These are phyloP conservation scores for Paedocypris micromegethes DNA, from an alignment of 2,797 vertebrate species.

Conservation along the genomic window DNA sequence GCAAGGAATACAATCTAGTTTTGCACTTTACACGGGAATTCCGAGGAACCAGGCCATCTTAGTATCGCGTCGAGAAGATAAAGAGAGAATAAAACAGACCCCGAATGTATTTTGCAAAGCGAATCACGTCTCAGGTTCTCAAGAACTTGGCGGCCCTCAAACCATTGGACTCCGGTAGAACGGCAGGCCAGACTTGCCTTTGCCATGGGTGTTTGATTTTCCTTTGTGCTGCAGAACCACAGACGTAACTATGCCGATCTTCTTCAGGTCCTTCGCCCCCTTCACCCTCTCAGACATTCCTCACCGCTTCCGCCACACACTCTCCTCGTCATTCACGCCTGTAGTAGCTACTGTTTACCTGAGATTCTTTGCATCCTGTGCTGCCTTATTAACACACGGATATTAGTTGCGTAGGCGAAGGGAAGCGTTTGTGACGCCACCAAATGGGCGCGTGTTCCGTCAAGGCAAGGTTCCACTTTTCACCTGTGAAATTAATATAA, in stretches of 20 bases:
- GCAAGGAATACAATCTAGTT: constrained; percentile 77
- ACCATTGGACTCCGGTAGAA: constrained; percentile 26
- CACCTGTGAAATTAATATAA: constrained; percentile 62
- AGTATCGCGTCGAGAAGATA: constrained; percentile 30
- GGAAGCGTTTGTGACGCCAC: constrained; percentile 49
- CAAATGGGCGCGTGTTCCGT: constrained; percentile 56
- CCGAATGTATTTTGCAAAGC: constrained; percentile 59
- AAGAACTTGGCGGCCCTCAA: constrained; percentile 55
- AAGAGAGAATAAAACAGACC: constrained; percentile 20
- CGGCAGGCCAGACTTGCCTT: constrained; percentile 45
- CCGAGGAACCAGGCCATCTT: constrained; percentile 61
- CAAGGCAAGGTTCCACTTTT: constrained; percentile 73
- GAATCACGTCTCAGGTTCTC: constrained; percentile 58
- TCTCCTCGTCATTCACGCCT: constrained; percentile 47
- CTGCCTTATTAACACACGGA: constrained; percentile 62
- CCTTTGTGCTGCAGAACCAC: constrained; percentile 50
- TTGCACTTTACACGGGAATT: constrained; percentile 74
- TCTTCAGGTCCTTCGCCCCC: constrained; percentile 63
- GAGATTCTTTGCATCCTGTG: constrained; percentile 51
- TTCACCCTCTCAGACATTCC: constrained; percentile 63
- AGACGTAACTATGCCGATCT: constrained; percentile 60
- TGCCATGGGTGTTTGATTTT: constrained; percentile 29
- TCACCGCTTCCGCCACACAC: constrained; percentile 51
- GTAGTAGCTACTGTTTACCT: constrained; percentile 49
- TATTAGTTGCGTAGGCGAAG: constrained; percentile 47